Base-by-base conservation (phyloP, 2,113 vertebrate genomes). In the Grantiella picta region DNA sequence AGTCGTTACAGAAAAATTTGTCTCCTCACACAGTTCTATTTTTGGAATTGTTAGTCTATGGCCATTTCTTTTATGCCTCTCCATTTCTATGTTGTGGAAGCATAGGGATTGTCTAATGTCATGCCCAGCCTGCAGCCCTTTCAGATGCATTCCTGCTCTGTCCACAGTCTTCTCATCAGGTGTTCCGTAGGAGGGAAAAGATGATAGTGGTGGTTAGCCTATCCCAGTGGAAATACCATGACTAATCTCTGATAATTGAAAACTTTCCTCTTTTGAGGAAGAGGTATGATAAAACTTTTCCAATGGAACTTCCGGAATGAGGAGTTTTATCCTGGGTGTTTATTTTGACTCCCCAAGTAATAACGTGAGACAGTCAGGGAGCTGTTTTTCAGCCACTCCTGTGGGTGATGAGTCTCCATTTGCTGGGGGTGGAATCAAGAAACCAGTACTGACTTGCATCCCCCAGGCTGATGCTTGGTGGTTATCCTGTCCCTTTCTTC, bases 81-180 rank as follows among this genome's bases (percentile, higher is more conserved):
- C 24, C 10, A 4, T 59, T 86, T 94, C 29, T 29, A 3, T 50
- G 8, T 47, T 42, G 50, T 45, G 49, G 82, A 63, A 70, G 6
- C 2, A 1, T 20, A 75, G 27, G 16, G 17, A 25, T 52, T 89
- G 21, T 50, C n/a, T 0, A 2, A 3, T 1, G 1, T 36, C 72
- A 20, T 24, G 38, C 22, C 50, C 16, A 50, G 24, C 11, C 35
- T 1, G 1, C 2, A 3, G 29, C 54, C 49, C 33, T 73, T 76
- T 36, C 69, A 56, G 47, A 11, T 45, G 20, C 11, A 13, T 45
- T 92, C 42, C 40, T 77, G 42, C 59, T 56, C 57, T 89, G 70
- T n/a, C 28, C 25, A 22, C 27, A 45, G 29, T 61, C 31, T 53
- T 65, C 57, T 76, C 25, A 19, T 28, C 31, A 52, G 60, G 18